Percentiles rank a stretch among this genome's conserved stretches.
phyloP scores from a whole-genome alignment of 2,797 vertebrate species.

The Dallia pectoralis region DNA sequence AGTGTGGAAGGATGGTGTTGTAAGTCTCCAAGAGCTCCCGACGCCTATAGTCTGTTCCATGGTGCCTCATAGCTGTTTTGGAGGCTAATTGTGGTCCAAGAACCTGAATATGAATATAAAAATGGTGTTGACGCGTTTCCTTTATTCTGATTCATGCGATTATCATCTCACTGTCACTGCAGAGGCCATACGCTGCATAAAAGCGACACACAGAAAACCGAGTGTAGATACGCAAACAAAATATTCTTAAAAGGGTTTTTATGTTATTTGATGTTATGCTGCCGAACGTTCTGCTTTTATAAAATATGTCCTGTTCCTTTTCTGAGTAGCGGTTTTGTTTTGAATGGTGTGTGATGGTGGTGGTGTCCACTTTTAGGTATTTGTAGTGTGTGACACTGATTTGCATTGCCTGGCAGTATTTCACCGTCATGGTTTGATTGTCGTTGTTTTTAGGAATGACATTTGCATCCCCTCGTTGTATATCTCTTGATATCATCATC shows the following conservation, averaged over 20 bases:
- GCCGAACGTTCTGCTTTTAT: conserved; percentile 24
- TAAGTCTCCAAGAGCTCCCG: too few relatives aligned
- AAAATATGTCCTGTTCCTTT: conserved; percentile 43
- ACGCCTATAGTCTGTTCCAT: too few relatives aligned
- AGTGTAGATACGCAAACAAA: too few relatives aligned
- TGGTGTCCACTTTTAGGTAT: conserved; percentile 65
- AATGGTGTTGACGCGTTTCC: too few relatives aligned
- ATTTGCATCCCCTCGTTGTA: conserved; percentile 69
- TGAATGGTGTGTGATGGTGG: conserved; percentile 62
- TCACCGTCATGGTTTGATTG: conserved; percentile 65
- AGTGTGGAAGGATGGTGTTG: too few relatives aligned
- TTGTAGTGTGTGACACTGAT: conserved; percentile 66
- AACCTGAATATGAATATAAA: too few relatives aligned
- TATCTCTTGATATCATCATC: conserved; percentile 21
- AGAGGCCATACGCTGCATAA: too few relatives aligned
- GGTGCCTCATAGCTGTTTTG: too few relatives aligned
- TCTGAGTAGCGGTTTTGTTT: conserved; percentile 59
- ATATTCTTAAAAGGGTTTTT: conserved; percentile 24
- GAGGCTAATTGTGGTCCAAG: not conserved
- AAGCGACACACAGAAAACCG: too few relatives aligned
- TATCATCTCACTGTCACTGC: too few relatives aligned
- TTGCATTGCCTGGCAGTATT: conserved; percentile 70
- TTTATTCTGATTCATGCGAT: too few relatives aligned
- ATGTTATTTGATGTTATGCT: conserved; percentile 19
- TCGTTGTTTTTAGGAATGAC: conserved; percentile 64